Evolutionary conservation across 2,113 vertebrate genomes (phyloP), one percentile per base, ranked within the genome.

Genomic region (Morone saxatilis): DNA sequence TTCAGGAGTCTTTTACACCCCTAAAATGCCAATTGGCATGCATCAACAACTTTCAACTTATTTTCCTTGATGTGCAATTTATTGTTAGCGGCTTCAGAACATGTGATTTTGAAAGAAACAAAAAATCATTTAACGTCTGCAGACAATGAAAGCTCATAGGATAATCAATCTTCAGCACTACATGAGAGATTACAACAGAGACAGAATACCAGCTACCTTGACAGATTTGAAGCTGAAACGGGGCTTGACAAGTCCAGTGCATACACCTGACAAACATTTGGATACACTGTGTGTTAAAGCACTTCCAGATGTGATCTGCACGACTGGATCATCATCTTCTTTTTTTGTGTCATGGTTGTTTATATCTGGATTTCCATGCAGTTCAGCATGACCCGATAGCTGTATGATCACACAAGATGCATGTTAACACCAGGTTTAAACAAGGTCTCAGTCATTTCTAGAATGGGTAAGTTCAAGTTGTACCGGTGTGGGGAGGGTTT

Each of bases 401-500:
- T 74, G 67, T 76, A 53, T 50, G 51, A 80, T 76, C 80, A 83
- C 36, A 83, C 41, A 77, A 67, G 57, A 84, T n/a, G 67, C 69
- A 89, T 17, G 71, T 89, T 92, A 83, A 89, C 80, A 86, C 80
- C 80, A 88, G 82, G 80, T 76, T 84, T 67, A 81, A 80, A 87
- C 45, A 84, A 80, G 80, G 50, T 68, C 59, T 89, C 76, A 67
- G 59, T 82, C 57, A 84, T 83, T 89, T 93, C 67, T 73, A 86
- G 77, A 93, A 91, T 71, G 85, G 91, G 89, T 93, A 94, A 94
- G 91, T 93, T 95, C 92, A 94, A 94, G 77, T 93, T 96, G 96
- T 96, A 97, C 97, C 96, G 97, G 97, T 80, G 97, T 97, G 87
- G 98, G 97, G 90, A 98, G 96, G 63, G 97, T 97, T 96, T 99